phyloP scores from a whole-genome alignment of 2,797 vertebrate species.

The Lerista edwardsae region DNA sequence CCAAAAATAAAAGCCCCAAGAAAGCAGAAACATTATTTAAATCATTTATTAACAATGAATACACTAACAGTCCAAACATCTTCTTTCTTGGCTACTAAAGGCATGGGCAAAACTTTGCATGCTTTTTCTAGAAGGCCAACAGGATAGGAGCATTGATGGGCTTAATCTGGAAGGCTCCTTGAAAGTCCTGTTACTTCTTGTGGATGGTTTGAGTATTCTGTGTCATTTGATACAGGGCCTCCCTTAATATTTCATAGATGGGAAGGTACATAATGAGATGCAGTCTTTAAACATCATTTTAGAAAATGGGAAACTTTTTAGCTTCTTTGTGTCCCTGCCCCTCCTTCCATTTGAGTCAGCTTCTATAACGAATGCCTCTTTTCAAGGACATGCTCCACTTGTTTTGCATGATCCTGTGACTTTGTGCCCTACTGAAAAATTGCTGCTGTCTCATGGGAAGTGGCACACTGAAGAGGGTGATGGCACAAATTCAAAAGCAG shows the following conservation, averaged over 20 bases:
- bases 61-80: neutral
- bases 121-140: neutral
- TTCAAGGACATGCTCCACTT: neutral
- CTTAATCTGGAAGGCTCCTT: neutral
- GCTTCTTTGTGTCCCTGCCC: neutral
- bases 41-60: neutral
- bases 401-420: neutral
- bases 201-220: neutral
- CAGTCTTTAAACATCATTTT: too few species aligned
- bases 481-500: neutral
- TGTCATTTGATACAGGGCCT: too few species aligned
- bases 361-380: neutral
- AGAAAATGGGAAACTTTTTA: neutral
- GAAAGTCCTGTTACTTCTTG: neutral
- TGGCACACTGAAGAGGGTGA: neutral
- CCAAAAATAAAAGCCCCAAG: neutral
- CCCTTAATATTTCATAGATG: neutral
- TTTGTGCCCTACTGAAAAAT: neutral
- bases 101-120: neutral
- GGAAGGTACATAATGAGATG: neutral
- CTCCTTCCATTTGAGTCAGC: neutral
- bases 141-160: neutral
- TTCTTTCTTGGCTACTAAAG: neutral
- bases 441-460: neutral
- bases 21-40: neutral